Conservation (phyloP, 2,113 vertebrate genomes). For the Probosciger aterrimus region DNA sequence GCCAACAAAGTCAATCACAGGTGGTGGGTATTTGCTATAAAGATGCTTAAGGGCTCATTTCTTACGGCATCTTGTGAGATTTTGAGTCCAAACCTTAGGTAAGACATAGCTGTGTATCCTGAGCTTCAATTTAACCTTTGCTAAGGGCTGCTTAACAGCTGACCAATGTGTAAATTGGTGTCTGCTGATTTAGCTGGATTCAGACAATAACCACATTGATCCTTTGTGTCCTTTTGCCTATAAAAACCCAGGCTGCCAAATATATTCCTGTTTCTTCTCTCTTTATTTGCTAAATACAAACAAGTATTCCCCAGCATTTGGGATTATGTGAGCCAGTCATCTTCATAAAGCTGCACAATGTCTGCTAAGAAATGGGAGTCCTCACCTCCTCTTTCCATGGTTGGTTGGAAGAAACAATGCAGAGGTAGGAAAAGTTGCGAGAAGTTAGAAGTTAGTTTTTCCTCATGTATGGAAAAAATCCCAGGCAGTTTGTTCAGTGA, state of each 20-base stretch:
- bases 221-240: background rate
- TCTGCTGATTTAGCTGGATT: background rate
- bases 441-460: background rate
- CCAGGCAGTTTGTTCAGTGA: background rate
- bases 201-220: accelerated
- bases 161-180: background rate
- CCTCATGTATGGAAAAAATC: background rate
- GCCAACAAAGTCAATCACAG: background rate
- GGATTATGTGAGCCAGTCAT: background rate
- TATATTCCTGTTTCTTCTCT: background rate
- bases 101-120: background rate
- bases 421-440: background rate
- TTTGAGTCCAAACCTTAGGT: background rate
- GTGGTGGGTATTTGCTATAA: background rate
- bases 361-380: background rate
- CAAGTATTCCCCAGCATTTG: background rate
- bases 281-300: background rate
- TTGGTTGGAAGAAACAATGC: background rate
- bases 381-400: background rate
- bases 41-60: background rate
- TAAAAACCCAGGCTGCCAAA: background rate
- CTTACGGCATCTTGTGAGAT: background rate
- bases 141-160: background rate
- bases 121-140: background rate
- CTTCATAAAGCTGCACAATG: background rate